These are phyloP conservation scores for Enteromius paludinosus DNA, from an alignment of 2,797 vertebrate species.

Conservation along the genomic window DNA sequence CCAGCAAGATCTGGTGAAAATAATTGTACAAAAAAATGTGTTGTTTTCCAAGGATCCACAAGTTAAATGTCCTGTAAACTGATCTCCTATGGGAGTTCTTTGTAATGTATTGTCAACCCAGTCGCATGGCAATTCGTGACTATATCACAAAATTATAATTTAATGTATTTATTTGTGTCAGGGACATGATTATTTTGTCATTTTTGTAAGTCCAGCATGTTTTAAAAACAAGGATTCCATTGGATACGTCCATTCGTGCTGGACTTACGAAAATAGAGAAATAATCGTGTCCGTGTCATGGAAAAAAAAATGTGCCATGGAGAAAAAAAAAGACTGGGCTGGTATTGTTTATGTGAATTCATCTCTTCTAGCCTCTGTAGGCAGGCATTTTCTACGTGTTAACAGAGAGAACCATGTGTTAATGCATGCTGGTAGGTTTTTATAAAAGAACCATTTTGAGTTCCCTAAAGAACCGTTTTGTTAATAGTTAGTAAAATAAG, in stretches of 20 bases:
- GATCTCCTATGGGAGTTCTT: background rate
- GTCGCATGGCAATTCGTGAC: too few relatives aligned
- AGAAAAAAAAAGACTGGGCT: too few relatives aligned
- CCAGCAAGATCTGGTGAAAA: background rate
- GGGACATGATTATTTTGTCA: too few relatives aligned
- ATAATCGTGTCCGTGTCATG: too few relatives aligned
- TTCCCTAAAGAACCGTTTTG: background rate
- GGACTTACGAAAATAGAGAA: too few relatives aligned
- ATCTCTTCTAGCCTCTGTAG: constrained; percentile 15
- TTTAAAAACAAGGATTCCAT: too few relatives aligned
- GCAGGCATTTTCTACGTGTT: background rate
- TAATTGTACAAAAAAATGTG: background rate
- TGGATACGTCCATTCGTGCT: too few relatives aligned
- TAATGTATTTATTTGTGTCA: too few relatives aligned
- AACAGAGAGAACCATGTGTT: background rate
- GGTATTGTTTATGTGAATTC: constrained; percentile 5
- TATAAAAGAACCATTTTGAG: background rate
- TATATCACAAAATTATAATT: too few relatives aligned
- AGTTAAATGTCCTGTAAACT: background rate
- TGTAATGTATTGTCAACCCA: constrained; percentile 23
- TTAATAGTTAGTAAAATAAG: background rate
- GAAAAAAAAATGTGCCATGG: too few relatives aligned
- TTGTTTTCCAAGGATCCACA: background rate
- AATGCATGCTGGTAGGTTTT: constrained; percentile 6
- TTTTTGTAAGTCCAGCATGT: too few relatives aligned